phyloP scores from a whole-genome alignment of 2,113 vertebrate genomes.

The Oryctolagus cuniculus region mOryCun1.1 NC_091436.1:84761001-84761500 shows the following conservation, averaged over 20 bases:
- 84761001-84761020: constrained; percentile 64
- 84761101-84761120: constrained; percentile 49
- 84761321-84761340: constrained; percentile 41
- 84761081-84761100: constrained; percentile 44
- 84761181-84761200: constrained; percentile 54
- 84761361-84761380: neutral
- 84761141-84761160: constrained; percentile 33
- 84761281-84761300: constrained; percentile 20
- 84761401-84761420: no score
- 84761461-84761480: no score
- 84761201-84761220: neutral
- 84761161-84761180: constrained; percentile 22
- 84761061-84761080: constrained; percentile 9
- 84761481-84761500: no score
- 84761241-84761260: constrained; percentile 11
- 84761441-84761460: no score
- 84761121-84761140: constrained; percentile 23
- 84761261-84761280: constrained; percentile 41
- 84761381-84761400: no score
- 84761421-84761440: no score
- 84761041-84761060: constrained; percentile 46
- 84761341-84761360: constrained; percentile 8
- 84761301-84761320: constrained; percentile 40
- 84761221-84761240: constrained; percentile 40
- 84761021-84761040: constrained; percentile 1